Conservation (phyloP, 2,888 invertebrate genomes). For the Cryptus armator region DNA sequence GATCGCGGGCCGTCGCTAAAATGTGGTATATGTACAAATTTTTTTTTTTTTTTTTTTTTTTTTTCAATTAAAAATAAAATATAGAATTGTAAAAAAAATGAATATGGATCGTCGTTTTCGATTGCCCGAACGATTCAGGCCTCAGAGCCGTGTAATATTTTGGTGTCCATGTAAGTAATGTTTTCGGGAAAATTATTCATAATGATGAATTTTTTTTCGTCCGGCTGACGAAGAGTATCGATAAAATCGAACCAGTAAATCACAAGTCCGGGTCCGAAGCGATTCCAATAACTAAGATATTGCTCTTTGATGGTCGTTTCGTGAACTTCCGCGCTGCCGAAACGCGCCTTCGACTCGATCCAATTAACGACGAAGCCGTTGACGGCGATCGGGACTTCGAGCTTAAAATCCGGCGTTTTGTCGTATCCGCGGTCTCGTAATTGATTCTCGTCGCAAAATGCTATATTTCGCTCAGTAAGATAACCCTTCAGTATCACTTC, state of each 20-base stretch:
- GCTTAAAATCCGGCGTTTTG: slow-evolving; percentile 97
- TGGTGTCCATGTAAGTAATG: slow-evolving; percentile 85
- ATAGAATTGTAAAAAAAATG: too few species aligned
- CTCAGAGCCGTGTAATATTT: slow-evolving; percentile 25
- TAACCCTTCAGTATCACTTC: slow-evolving; percentile 91
- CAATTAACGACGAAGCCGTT: slow-evolving; percentile 95
- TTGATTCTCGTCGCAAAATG: slow-evolving; percentile 92
- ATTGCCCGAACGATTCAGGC: not conserved
- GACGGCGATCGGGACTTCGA: slow-evolving; percentile 95
- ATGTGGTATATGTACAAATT: too few species aligned
- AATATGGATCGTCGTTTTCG: too few species aligned
- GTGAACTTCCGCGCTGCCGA: slow-evolving; percentile 94
- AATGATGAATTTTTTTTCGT: slow-evolving; percentile 87
- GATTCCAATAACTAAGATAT: slow-evolving; percentile 95
- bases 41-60: too few species aligned
- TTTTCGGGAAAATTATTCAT: slow-evolving; percentile 89
- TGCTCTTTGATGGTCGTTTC: slow-evolving; percentile 93
- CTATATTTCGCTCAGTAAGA: slow-evolving; percentile 87
- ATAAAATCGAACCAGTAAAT: slow-evolving; percentile 98
- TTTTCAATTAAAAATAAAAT: too few species aligned
- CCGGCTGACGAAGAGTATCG: slow-evolving; percentile 86
- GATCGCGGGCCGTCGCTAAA: too few species aligned
- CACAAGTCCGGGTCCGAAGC: slow-evolving; percentile 97
- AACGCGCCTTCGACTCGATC: slow-evolving; percentile 99
- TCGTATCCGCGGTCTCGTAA: slow-evolving; percentile 94